Evolutionary conservation across 2,888 invertebrate genomes (phyloP).

Genomic region (Hyalella azteca): DNA sequence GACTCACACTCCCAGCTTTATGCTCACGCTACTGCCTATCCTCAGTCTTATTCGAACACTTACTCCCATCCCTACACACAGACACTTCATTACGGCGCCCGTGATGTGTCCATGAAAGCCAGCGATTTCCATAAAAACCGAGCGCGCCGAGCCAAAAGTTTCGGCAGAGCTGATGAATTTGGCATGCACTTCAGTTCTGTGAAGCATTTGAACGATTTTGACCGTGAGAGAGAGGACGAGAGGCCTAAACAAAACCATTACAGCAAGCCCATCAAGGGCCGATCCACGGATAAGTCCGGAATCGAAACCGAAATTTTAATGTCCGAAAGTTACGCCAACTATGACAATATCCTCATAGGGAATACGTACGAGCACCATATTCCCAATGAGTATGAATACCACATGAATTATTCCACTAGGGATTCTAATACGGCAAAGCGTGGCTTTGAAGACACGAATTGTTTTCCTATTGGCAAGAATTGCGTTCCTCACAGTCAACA

Average conservation of each 20-base stretch:
- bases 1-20: conserved; percentile 5
- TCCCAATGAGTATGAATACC: conserved; percentile 34
- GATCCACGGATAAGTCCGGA: background rate
- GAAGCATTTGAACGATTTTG: conserved; percentile 1
- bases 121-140: background rate
- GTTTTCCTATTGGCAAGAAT: background rate
- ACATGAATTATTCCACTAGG: conserved; percentile 16
- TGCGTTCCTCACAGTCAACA: background rate
- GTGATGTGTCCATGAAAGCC: background rate
- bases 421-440: background rate
- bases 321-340: conserved; percentile 1
- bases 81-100: background rate
- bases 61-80: conserved; percentile 22
- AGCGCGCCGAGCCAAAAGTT: conserved; percentile 21
- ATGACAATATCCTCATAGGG: conserved; percentile 17
- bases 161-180: conserved; percentile 32
- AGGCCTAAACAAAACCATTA: background rate
- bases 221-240: background rate
- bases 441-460: background rate
- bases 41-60: conserved; percentile 22
- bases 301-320: background rate
- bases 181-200: background rate
- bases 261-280: background rate
- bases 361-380: conserved; percentile 26
- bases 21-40: background rate